Evolutionary conservation across 2,113 vertebrate genomes (phyloP), one percentile per base, ranked within the genome.

Genomic region (Spheniscus mendiculus): DNA sequence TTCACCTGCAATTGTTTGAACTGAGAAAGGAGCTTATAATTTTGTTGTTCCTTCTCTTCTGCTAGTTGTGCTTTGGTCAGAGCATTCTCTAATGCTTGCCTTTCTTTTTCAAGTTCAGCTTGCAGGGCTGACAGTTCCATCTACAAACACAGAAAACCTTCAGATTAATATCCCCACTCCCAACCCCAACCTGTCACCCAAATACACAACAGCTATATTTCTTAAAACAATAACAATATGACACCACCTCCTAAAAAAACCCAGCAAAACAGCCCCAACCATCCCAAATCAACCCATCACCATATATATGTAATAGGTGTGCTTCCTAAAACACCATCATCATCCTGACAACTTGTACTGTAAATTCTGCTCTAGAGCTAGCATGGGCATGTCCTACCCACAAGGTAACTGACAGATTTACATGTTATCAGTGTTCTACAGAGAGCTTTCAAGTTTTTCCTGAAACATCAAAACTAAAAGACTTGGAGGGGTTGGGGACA

Each of bases 91-190:
- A 98, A 96, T 18, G 98, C 97, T 38, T 98, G 97, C 55, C 96
- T 98, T 95, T 99, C 98, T 87, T 98, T 98, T 78, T 98, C 96
- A 74, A 99, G 98, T 86, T 99, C 98, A 44, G 96, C 98, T 72
- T 98, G 98, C 76, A 99, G 95, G 25, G 98, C 97, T 59, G 98
- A 98, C 15, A 98, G 95, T 71, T 99, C 98, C 91, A 98, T 95
- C 99, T 99, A 79, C 45, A 83, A 42, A 67, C 81, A 66, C 9
- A 95, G 56, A 92, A 95, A 95, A 15, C 42, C 90, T 88, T 34
- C 40, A 81, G 11, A 94, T 58, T 17, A 95, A 96, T 34, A 78
- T 19, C 44, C 30, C 13, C 59, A 5, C 22, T 65, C 49, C 67
- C 58, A 86, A 42, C 2, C 50, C 58, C 85, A 91, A 36, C 44